A percentile compares a stretch with the other conserved stretches of the same genome.
These are phyloP conservation scores for Hoplostethus mediterraneus DNA, from an alignment of 2,797 vertebrate species.

Conservation along the genomic window DNA sequence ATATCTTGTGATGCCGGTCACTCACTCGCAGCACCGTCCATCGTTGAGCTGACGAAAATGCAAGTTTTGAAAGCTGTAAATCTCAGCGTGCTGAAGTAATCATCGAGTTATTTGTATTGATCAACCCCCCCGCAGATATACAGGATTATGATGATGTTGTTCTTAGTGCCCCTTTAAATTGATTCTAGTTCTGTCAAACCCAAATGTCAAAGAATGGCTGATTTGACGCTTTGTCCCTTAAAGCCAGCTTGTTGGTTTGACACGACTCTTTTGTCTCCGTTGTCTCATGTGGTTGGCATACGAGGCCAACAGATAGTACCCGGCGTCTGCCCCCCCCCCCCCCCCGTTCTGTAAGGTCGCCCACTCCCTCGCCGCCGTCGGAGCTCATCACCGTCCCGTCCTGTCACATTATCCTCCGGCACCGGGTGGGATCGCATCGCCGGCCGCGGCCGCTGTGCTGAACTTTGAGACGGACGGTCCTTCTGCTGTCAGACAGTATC, in stretches of 20 bases:
- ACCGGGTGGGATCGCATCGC: slow-evolving; percentile 27
- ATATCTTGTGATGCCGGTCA: no score
- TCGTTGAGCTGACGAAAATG: no score
- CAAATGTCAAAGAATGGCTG: slow-evolving; percentile 60
- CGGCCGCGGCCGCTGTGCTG: slow-evolving; percentile 36
- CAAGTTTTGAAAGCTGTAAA: no score
- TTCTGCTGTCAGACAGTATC: slow-evolving; percentile 78
- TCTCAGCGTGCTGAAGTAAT: no score
- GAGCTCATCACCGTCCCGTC: slow-evolving; percentile 69
- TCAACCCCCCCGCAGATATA: not conserved
- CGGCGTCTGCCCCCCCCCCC: slow-evolving; percentile 44
- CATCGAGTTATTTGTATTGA: no score
- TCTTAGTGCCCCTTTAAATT: slow-evolving; percentile 10
- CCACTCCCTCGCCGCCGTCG: slow-evolving; percentile 29
- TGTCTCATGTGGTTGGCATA: slow-evolving; percentile 7
- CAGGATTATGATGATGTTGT: no score
- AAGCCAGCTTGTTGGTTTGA: slow-evolving; percentile 35
- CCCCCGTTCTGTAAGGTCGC: slow-evolving; percentile 43
- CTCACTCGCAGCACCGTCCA: no score
- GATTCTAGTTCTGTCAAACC: slow-evolving; percentile 24
- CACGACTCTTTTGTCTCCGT: slow-evolving; percentile 5
- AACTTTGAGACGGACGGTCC: slow-evolving; percentile 67
- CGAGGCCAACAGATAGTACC: slow-evolving; percentile 22
- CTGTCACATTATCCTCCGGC: slow-evolving; percentile 69
- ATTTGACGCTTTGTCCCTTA: slow-evolving; percentile 24